A percentile compares a stretch with the other conserved stretches of the same genome.
phyloP scores from a whole-genome alignment of 1,140 invertebrate species.

The Pachypeltis micranthus region DNA sequence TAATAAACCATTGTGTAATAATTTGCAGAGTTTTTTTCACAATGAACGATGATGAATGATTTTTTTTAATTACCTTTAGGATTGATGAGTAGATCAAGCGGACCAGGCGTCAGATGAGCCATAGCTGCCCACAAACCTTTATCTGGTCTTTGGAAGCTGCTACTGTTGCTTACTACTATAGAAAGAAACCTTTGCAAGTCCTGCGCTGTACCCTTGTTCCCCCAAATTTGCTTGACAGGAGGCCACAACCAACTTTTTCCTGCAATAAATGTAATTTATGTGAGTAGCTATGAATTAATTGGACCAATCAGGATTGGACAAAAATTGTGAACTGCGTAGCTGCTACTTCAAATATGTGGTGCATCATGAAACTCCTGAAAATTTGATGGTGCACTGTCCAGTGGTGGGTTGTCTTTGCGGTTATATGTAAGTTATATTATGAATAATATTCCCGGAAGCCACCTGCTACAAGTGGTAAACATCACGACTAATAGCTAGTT shows the following conservation, averaged over 20 bases:
- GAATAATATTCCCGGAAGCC: no score
- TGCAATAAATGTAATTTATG: constrained; percentile 33
- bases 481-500: no score
- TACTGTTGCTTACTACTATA: constrained; percentile 34
- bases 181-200: constrained; percentile 46
- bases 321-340: no score
- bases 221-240: constrained; percentile 54
- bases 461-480: no score
- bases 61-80: constrained; percentile 29
- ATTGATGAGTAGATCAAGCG: constrained; percentile 52
- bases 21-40: neutral
- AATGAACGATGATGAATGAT: neutral
- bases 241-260: constrained; percentile 59
- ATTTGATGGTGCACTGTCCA: no score
- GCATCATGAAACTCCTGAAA: no score
- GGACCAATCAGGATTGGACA: no score
- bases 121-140: constrained; percentile 58
- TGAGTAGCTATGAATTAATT: no score
- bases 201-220: constrained; percentile 41
- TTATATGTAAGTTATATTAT: no score
- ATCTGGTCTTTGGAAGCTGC: constrained; percentile 34
- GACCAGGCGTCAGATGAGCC: constrained; percentile 64
- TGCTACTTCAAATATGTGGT: no score
- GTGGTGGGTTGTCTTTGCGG: no score
- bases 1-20: no score